phyloP scores from a whole-genome alignment of 1,140 invertebrate species.

The Habropoda laboriosa region DNA sequence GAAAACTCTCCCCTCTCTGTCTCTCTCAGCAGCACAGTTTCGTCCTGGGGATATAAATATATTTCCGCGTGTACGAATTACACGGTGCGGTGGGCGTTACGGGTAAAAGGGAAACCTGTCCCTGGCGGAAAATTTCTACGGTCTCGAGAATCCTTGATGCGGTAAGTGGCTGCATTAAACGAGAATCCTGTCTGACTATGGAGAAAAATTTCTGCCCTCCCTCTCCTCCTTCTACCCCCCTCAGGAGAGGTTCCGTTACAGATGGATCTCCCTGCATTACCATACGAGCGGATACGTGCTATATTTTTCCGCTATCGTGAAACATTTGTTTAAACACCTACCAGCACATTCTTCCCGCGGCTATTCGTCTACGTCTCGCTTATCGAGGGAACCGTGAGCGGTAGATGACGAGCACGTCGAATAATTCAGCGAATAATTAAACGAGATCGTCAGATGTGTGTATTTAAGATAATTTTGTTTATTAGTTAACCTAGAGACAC shows the following conservation, averaged over 20 bases:
- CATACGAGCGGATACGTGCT: neutral
- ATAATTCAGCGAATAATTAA: too few relatives aligned
- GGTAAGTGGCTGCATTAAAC: slow-evolving; percentile 37
- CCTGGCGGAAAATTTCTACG: slow-evolving; percentile 25
- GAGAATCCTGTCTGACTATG: slow-evolving; percentile 25
- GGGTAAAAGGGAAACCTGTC: slow-evolving; percentile 24
- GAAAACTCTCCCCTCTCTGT: slow-evolving; percentile 19
- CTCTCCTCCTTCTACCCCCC: too few relatives aligned
- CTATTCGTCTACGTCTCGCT: neutral
- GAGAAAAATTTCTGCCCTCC: slow-evolving; percentile 29
- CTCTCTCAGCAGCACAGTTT: neutral
- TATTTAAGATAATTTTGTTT: neutral
- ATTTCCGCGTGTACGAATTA: slow-evolving; percentile 18
- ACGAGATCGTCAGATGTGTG: neutral
- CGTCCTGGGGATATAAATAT: slow-evolving; percentile 20
- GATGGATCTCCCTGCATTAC: slow-evolving; percentile 21
- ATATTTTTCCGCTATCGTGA: slow-evolving; percentile 19
- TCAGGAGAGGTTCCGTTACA: slow-evolving; percentile 11
- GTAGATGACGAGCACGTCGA: neutral
- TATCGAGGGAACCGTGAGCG: neutral
- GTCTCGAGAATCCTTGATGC: slow-evolving; percentile 28
- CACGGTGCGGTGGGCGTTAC: neutral
- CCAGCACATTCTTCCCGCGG: slow-evolving; percentile 2
- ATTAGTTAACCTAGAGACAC: too few relatives aligned
- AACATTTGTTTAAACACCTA: slow-evolving; percentile 42